Evolutionary conservation across 2,888 invertebrate genomes (phyloP), one percentile per base, ranked within the genome.

Genomic region (Polydrusus cervinus): DNA sequence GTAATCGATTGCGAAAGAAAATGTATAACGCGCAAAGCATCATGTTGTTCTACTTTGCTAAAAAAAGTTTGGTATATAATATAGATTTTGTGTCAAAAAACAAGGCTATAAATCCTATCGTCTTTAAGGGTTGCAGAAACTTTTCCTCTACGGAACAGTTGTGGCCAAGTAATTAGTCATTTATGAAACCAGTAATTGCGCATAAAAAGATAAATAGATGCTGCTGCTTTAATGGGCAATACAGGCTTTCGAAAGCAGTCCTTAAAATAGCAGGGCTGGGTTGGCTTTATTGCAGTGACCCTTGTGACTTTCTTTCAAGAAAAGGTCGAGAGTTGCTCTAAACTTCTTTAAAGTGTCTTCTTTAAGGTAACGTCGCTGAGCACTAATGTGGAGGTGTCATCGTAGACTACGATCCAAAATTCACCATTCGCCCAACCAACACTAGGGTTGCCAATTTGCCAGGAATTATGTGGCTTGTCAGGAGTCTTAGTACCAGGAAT

Each of bases 181-280:
- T 86, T 86, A 87, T 86, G 86, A 86, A 86, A 84, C 85, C 85
- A 84, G 87, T 86, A 87, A 86, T 87, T 86, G 86, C 86, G 83
- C 86, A 85, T 86, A 86, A 87, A 86, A 86, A 86, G 86, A 87
- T 87, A 86, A 87, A 86, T 86, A 86, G 85, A 84, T 83, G 84
- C 85, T 84, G 82, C 81, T 79, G 81, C 82, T 83, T 84, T 85
- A 86, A 86, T 85, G 85, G 84, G 81, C 80, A 77, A 74, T 75
- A 78, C 74, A 77, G 77, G 75, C 79, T 75, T 74, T 77, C 67
- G 81, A 83, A 81, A 81, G 79, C 75, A 78, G 78, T 71, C 83
- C 82, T 83, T 83, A 83, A 80, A 79, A 71, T 79, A 74, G 77
- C 79, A 75, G 78, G 77, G 79, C 81, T 81, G 78, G 78, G 78